Percentiles rank a stretch among this genome's conserved stretches.
phyloP scores from a whole-genome alignment of 2,797 vertebrate species.

The Ammospiza maritima region DNA sequence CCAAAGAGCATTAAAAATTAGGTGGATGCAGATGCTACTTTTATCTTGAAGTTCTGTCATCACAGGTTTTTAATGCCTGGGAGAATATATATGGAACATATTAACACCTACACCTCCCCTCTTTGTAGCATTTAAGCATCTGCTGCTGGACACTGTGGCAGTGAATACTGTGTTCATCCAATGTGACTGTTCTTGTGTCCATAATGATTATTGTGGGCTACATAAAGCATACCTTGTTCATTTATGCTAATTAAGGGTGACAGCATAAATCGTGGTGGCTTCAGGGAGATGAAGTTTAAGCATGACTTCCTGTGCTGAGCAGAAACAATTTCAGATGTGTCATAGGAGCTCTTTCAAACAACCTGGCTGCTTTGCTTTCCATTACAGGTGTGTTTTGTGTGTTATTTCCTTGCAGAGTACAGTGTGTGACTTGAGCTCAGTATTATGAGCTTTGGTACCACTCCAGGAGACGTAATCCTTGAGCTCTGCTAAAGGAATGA shows the following conservation, averaged over 20 bases:
- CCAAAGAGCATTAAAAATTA: slow-evolving; percentile 5
- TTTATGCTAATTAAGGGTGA: not conserved
- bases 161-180: not conserved
- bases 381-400: not conserved
- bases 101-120: not conserved
- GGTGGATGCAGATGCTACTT: not conserved
- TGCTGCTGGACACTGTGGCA: not conserved
- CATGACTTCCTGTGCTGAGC: not conserved
- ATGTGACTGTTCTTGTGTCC: not conserved
- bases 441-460: not conserved
- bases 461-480: not conserved
- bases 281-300: not conserved
- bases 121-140: not conserved
- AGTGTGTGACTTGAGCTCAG: not conserved
- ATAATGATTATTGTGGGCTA: not conserved
- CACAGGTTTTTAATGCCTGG: not conserved
- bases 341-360: not conserved
- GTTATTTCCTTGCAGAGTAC: not conserved
- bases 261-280: not conserved
- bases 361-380: not conserved
- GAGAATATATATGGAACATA: not conserved
- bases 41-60: not conserved
- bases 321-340: not conserved
- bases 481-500: not conserved
- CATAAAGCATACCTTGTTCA: not conserved